Evolutionary conservation across 2,888 invertebrate genomes (phyloP).

Genomic region (Ametastegia equiseti): DNA sequence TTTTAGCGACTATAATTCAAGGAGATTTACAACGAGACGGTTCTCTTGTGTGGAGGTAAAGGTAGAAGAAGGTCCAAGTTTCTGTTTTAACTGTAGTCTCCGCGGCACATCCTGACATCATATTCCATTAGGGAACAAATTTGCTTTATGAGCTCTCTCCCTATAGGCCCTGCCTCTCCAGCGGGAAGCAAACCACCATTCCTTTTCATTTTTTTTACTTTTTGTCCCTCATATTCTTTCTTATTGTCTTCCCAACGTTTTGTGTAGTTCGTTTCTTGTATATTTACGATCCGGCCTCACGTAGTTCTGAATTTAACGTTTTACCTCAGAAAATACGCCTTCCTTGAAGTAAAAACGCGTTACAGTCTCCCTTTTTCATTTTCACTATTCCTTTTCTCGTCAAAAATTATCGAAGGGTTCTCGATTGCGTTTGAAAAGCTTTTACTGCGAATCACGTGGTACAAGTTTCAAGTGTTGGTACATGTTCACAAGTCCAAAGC

Average conservation of each 20-base stretch:
- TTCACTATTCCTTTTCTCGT: background rate
- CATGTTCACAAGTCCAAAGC: background rate
- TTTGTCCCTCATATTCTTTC: background rate
- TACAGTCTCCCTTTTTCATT: background rate
- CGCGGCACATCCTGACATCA: conserved; percentile 61
- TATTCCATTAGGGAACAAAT: conserved; percentile 65
- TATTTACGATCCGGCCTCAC: conserved; percentile 1
- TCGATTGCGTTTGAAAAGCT: background rate
- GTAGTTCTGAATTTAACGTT: conserved; percentile 7
- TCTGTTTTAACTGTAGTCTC: background rate
- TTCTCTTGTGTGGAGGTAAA: background rate
- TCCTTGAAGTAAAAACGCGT: background rate
- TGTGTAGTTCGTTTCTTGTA: background rate
- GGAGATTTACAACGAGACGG: conserved; percentile 69
- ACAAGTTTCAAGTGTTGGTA: background rate
- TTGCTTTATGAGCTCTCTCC: conserved; percentile 48
- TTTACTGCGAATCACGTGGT: background rate
- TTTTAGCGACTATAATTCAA: conserved; percentile 74
- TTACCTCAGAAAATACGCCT: background rate
- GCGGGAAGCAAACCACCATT: conserved; percentile 17
- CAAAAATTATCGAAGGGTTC: background rate
- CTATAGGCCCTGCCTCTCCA: background rate
- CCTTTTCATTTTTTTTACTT: background rate
- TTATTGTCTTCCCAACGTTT: background rate
- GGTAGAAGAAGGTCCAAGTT: background rate